Evolutionary conservation across 2,113 vertebrate species (phyloP).

Genomic region (Rhinoptilus africanus): DNA sequence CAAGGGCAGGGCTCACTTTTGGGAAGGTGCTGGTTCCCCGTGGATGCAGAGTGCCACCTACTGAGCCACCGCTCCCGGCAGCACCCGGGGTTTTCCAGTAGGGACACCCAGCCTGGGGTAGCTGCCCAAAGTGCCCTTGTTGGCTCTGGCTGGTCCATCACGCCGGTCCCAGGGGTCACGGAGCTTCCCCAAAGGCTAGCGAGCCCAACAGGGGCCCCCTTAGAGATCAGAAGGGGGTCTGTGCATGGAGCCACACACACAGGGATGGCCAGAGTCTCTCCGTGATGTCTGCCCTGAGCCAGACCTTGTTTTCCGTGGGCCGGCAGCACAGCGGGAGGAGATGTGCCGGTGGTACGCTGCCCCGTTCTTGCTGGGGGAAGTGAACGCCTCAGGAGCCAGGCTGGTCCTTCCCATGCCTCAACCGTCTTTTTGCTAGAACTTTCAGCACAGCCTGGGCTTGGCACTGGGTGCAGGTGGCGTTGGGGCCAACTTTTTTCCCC

Average conservation of each 20-base stretch:
- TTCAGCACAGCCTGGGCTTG: neutral
- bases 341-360: neutral
- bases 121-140: neutral
- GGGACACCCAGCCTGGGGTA: neutral
- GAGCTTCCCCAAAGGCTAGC: neutral
- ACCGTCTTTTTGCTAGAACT: neutral
- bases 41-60: conserved; percentile 62
- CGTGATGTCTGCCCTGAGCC: neutral
- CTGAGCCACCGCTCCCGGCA: neutral
- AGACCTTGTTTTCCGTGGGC: neutral
- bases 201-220: neutral
- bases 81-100: neutral
- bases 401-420: accelerated
- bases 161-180: neutral
- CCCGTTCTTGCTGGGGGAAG: neutral
- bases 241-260: accelerated
- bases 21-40: neutral
- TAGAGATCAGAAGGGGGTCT: neutral
- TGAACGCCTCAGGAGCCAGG: accelerated
- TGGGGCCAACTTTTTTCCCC: too few relatives aligned
- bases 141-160: accelerated
- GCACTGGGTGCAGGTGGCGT: accelerated
- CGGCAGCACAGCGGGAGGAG: accelerated
- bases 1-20: neutral
- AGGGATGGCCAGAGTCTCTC: neutral